phyloP scores from a whole-genome alignment of 2,888 invertebrate genomes.

The Drosophila stalkeri region DNA sequence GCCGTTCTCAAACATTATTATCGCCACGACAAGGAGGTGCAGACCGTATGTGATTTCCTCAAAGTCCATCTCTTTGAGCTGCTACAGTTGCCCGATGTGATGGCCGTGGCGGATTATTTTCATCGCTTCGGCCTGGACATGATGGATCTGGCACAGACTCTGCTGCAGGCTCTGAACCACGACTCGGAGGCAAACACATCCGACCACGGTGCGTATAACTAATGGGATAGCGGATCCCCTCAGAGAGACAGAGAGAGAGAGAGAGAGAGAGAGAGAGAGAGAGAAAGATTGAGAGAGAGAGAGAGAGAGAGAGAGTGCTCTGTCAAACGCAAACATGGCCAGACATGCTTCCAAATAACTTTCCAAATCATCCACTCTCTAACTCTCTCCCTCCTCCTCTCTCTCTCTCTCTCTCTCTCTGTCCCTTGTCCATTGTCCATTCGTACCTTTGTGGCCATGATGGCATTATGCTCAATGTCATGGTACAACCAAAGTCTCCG shows the following conservation, averaged over 20 bases:
- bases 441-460: slow-evolving; percentile 2
- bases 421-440: slow-evolving; percentile 13
- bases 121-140: slow-evolving; percentile 83
- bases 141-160: slow-evolving; percentile 65
- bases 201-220: slow-evolving; percentile 60
- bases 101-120: slow-evolving; percentile 79
- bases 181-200: not conserved
- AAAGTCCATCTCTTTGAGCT: slow-evolving; percentile 77
- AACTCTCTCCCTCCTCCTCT: too few relatives aligned
- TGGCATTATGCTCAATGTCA: slow-evolving; percentile 58
- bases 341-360: slow-evolving; percentile 45
- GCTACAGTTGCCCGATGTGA: slow-evolving; percentile 79
- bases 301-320: too few relatives aligned
- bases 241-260: too few relatives aligned
- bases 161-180: slow-evolving; percentile 61
- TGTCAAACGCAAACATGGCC: not conserved
- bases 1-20: slow-evolving; percentile 80
- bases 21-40: slow-evolving; percentile 81
- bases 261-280: too few relatives aligned
- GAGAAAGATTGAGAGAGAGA: too few relatives aligned
- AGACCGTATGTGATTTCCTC: slow-evolving; percentile 79
- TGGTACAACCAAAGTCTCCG: slow-evolving; percentile 34
- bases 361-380: slow-evolving; percentile 10
- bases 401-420: not conserved
- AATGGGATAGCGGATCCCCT: not conserved